A percentile compares a stretch with the other conserved stretches of the same genome.
phyloP scores from a whole-genome alignment of 2,113 vertebrate species.

The Ochotona princeps region DNA sequence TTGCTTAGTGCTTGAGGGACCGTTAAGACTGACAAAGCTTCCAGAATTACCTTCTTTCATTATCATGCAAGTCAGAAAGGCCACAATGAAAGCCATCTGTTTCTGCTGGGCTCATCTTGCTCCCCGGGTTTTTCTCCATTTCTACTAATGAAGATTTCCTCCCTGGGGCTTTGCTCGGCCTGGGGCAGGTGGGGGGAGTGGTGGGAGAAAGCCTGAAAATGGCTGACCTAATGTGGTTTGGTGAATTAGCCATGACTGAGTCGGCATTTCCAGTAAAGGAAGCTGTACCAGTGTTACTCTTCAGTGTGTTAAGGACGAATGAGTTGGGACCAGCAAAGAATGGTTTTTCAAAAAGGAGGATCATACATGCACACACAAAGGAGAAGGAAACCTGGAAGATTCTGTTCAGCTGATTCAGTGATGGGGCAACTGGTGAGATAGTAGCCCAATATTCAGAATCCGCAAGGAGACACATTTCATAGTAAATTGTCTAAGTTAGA shows the following conservation, averaged over 20 bases:
- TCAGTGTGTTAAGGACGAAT: background rate
- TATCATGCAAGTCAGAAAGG: conserved; percentile 78
- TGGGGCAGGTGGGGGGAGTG: background rate
- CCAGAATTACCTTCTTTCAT: conserved; percentile 83
- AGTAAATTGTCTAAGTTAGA: background rate
- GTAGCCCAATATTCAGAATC: background rate
- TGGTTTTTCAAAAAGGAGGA: conserved; percentile 38
- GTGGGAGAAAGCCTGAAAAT: background rate
- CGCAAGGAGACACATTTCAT: background rate
- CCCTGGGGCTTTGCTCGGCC: background rate
- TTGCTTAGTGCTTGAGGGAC: conserved; percentile 83
- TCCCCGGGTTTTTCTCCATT: conserved; percentile 40
- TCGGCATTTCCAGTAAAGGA: conserved; percentile 41
- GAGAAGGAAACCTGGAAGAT: background rate
- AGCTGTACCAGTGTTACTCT: background rate
- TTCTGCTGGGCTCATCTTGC: background rate
- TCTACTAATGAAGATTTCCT: background rate
- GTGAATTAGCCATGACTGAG: conserved; percentile 2
- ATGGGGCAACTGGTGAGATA: background rate
- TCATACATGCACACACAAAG: background rate
- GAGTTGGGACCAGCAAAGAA: background rate
- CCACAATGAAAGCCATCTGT: conserved; percentile 72
- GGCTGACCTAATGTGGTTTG: background rate
- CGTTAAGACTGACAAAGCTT: conserved; percentile 82
- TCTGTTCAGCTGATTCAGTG: background rate